Evolutionary conservation across 1,140 invertebrate genomes (phyloP).

Genomic region (Aradophagus sp.): DNA sequence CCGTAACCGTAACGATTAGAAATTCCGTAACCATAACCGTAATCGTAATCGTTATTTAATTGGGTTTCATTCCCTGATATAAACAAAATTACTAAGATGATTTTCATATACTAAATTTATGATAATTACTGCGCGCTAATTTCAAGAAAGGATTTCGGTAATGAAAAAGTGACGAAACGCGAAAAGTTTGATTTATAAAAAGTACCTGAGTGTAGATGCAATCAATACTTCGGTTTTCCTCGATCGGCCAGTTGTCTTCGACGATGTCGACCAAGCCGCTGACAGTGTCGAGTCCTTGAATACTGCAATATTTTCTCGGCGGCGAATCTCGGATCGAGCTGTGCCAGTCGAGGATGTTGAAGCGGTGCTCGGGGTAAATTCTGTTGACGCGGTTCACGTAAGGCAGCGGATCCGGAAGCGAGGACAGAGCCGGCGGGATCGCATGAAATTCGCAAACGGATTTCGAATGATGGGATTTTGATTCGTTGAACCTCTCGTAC

Average conservation of each 20-base stretch:
- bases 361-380: constrained; percentile 60
- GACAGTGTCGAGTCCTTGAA: constrained; percentile 71
- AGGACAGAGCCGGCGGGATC: constrained; percentile 54
- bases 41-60: no score
- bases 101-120: no score
- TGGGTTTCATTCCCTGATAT: no score
- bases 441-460: constrained; percentile 68
- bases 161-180: no score
- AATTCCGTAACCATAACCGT: no score
- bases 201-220: constrained; percentile 73
- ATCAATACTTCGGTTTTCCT: constrained; percentile 69
- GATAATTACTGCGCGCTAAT: no score
- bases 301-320: constrained; percentile 67
- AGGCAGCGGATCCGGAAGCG: constrained; percentile 61
- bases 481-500: constrained; percentile 67
- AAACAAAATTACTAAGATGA: no score
- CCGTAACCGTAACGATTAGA: no score
- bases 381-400: constrained; percentile 24
- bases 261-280: constrained; percentile 71
- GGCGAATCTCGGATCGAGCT: constrained; percentile 46
- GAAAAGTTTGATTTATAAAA: no score
- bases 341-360: constrained; percentile 73
- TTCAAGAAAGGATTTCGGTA: no score
- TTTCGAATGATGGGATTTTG: constrained; percentile 63
- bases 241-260: constrained; percentile 71